phyloP scores from a whole-genome alignment of 2,888 invertebrate species.

The Conchocele bisecta region DNA sequence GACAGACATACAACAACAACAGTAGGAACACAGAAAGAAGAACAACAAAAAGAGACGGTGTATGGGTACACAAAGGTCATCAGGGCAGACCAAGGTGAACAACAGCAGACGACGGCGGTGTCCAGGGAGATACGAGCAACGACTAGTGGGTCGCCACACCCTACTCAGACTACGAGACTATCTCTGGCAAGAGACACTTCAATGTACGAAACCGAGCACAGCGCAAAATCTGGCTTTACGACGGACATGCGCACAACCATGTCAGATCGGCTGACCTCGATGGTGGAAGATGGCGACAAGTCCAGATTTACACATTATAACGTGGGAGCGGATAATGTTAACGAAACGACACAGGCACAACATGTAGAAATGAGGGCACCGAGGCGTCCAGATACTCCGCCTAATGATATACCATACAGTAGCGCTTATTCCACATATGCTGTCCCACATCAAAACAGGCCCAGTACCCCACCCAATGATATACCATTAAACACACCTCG shows the following conservation, averaged over 20 bases:
- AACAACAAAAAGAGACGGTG: slow-evolving; percentile 5
- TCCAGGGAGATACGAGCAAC: not conserved
- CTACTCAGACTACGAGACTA: not conserved
- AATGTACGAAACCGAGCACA: slow-evolving; percentile 49
- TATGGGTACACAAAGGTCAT: slow-evolving; percentile 46
- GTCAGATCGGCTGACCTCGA: slow-evolving; percentile 48
- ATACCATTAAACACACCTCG: slow-evolving; percentile 48
- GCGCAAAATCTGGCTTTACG: not conserved
- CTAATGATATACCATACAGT: slow-evolving; percentile 34
- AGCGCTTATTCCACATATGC: slow-evolving; percentile 33
- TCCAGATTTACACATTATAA: slow-evolving; percentile 46
- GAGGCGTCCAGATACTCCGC: slow-evolving; percentile 38
- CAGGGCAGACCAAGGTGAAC: not conserved
- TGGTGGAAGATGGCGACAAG: slow-evolving; percentile 58
- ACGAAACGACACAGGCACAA: slow-evolving; percentile 19
- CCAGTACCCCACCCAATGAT: slow-evolving; percentile 48
- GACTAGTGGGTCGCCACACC: not conserved
- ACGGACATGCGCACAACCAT: slow-evolving; percentile 38
- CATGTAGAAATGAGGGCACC: slow-evolving; percentile 19
- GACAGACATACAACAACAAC: not conserved
- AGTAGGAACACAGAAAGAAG: not conserved
- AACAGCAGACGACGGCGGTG: not conserved
- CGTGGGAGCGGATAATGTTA: slow-evolving; percentile 44
- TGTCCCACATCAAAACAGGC: no score
- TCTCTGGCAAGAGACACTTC: not conserved